A percentile compares a stretch with the other conserved stretches of the same genome.
Evolutionary conservation across 2,888 invertebrate species (phyloP).

Genomic region (Hecatera dysodea): DNA sequence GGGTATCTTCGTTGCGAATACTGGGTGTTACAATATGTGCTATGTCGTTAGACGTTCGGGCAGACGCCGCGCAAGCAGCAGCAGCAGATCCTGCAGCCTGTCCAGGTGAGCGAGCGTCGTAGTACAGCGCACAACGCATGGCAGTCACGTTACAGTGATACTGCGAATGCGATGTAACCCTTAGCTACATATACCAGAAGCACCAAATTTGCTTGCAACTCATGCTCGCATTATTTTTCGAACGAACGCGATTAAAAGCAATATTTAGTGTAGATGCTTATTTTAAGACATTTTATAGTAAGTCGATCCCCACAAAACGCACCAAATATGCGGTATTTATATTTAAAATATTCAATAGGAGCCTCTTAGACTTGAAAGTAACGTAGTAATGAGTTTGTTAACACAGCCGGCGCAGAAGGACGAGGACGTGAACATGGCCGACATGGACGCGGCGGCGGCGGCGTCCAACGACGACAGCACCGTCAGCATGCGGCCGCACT

Average conservation of each 20-base stretch:
- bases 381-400: neutral
- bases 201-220: neutral
- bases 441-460: conserved; percentile 19
- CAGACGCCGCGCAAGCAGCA: conserved; percentile 48
- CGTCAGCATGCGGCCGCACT: conserved; percentile 66
- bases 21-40: conserved; percentile 21
- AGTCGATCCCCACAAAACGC: neutral
- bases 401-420: neutral
- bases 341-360: neutral
- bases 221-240: neutral
- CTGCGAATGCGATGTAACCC: neutral
- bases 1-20: conserved; percentile 2
- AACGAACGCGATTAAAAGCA: neutral
- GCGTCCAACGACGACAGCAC: conserved; percentile 24
- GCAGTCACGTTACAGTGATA: neutral
- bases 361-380: neutral
- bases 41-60: conserved; percentile 46
- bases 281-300: neutral
- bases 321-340: neutral
- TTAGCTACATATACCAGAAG: neutral
- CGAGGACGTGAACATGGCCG: conserved; percentile 43
- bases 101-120: conserved; percentile 35
- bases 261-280: neutral
- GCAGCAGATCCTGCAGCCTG: conserved; percentile 39
- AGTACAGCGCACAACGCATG: neutral